These are phyloP conservation scores for Brachystomella parvula DNA, from an alignment of 1,140 invertebrate genomes.

Conservation along the genomic window DNA sequence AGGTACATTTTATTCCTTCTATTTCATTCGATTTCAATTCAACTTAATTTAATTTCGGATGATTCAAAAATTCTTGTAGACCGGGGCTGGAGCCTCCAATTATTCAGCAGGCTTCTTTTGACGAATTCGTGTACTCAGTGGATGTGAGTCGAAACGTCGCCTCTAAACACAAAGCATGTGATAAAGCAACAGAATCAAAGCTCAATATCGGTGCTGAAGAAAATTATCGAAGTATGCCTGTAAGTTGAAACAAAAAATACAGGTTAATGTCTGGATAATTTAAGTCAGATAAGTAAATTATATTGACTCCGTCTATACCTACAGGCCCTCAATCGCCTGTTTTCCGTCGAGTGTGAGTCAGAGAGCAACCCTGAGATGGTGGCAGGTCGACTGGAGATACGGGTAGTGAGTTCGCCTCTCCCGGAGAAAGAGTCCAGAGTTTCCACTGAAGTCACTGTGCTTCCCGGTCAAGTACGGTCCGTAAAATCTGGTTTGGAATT, in stretches of 20 bases:
- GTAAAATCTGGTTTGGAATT: slow-evolving; percentile 26
- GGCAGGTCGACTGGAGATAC: slow-evolving; percentile 70
- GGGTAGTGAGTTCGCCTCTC: slow-evolving; percentile 51
- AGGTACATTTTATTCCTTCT: slow-evolving; percentile 37
- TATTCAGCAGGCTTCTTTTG: slow-evolving; percentile 76
- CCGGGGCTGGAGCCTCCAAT: slow-evolving; percentile 47
- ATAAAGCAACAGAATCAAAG: slow-evolving; percentile 31
- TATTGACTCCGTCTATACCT: neutral
- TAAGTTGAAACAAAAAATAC: slow-evolving; percentile 35
- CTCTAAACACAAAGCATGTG: slow-evolving; percentile 40
- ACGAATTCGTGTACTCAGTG: slow-evolving; percentile 68
- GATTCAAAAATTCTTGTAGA: slow-evolving; percentile 38
- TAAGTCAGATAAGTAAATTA: slow-evolving; percentile 4
- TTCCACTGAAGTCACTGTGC: neutral
- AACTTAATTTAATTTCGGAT: neutral
- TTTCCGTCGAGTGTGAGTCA: slow-evolving; percentile 28
- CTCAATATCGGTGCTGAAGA: slow-evolving; percentile 28
- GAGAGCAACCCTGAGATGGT: slow-evolving; percentile 30
- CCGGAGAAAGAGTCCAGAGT: slow-evolving; percentile 12
- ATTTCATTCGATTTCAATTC: neutral
- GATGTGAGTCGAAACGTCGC: slow-evolving; percentile 74
- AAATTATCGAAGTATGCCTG: slow-evolving; percentile 38
- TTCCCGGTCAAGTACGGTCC: neutral
- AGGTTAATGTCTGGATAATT: neutral
- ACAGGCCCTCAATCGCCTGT: slow-evolving; percentile 35